These are phyloP conservation scores for Creontiades dilutus DNA, from an alignment of 2,888 invertebrate species.

Conservation along the genomic window DNA sequence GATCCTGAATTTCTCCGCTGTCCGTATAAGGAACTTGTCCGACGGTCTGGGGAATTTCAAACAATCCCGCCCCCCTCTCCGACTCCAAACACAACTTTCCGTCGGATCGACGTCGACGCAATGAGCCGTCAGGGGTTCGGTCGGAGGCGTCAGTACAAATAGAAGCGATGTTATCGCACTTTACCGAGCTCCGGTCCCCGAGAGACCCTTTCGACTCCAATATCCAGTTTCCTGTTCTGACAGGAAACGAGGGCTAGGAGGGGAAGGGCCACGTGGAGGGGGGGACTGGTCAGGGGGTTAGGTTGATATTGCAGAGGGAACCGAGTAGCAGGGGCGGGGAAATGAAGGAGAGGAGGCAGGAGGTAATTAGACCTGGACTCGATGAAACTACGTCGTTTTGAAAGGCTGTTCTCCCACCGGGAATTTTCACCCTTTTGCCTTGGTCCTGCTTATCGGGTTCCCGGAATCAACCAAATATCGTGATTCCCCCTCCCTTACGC, in stretches of 20 bases:
- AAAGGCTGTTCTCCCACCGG: not conserved
- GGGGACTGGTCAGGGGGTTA: not conserved
- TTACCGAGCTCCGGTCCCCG: not conserved
- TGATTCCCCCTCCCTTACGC: too few relatives aligned
- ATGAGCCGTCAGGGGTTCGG: constrained; percentile 26
- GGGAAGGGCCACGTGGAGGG: not conserved
- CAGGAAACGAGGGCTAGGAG: not conserved
- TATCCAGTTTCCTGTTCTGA: constrained; percentile 35
- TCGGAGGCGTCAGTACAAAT: constrained; percentile 34
- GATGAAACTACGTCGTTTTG: constrained; percentile 17
- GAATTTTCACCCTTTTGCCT: not conserved
- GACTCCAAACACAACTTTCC: constrained; percentile 27
- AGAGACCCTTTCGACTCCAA: constrained; percentile 31
- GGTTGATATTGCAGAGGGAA: constrained; percentile 20
- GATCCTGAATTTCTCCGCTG: too few relatives aligned
- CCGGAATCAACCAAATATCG: too few relatives aligned
- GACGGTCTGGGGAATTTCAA: not conserved
- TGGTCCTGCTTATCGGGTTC: not conserved
- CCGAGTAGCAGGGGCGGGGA: not conserved
- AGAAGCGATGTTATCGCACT: constrained; percentile 39
- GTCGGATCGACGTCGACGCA: not conserved
- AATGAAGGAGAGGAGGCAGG: not conserved
- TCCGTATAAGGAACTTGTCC: not conserved
- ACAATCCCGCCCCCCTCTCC: not conserved
- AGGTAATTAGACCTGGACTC: constrained; percentile 39